Evolutionary conservation across 2,888 invertebrate species (phyloP), one percentile per base, ranked within the genome.

Genomic region (Phyto melanocephala): DNA sequence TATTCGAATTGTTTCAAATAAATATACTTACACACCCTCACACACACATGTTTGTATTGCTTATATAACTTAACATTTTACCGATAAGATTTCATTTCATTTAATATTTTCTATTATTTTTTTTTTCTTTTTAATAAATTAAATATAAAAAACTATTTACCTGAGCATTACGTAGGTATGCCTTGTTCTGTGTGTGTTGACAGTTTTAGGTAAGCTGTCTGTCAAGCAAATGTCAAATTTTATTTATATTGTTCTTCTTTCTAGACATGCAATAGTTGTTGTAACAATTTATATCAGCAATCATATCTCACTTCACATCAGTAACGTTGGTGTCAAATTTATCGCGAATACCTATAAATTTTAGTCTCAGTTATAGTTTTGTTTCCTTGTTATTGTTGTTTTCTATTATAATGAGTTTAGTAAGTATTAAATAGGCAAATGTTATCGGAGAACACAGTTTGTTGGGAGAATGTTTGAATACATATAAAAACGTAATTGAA

Each of bases 181-280:
- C 11, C 20, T 42, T 42, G 15, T 47, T 20, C 5, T 56, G 42
- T 63, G 20, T 8, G 70, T 15, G 71, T 79, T 85, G 85, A 85
- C 85, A 85, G 75, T 77, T 83, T 78, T 84, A 76, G 82, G 80
- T 63, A 76, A 76, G 75, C 81, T 84, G 85, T 80, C 83, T 74
- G 81, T 85, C 85, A 84, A 77, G 33, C 50, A 74, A 79, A 65
- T 81, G 79, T 71, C 81, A 78, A 56, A 81, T 75, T 77, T 40
- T 75, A 67, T 75, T 67, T 76, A 35, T 74, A 71, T 62, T 63
- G 22, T 67, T 47, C 45, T 52, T 58, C 17, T 37, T 63, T 54
- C 47, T 54, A 42, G 45, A 50, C 11, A 6, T 70, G n/a, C 37
- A 47, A 33, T 56, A 15, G 35, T 54, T 54, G 42, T 54, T 42